Base-by-base conservation (phyloP, 2,888 invertebrate species). In the Caenorhabditis sinica region DNA sequence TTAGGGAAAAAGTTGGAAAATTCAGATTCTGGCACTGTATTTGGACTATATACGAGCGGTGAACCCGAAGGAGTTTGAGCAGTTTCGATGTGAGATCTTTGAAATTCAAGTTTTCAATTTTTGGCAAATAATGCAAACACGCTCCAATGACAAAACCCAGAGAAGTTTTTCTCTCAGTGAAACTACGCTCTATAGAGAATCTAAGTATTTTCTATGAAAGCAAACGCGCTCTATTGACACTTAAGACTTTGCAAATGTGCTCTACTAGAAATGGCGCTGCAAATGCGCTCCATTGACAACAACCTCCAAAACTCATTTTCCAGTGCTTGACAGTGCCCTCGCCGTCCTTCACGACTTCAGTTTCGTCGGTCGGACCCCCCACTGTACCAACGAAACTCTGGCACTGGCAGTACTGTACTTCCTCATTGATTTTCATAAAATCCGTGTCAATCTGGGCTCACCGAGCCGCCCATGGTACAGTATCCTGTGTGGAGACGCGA, bases 321-420 rank as follows among this genome's bases (percentile, higher is more conserved):
- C 66, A 82, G 75, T 83, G 25, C 71, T 83, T n/a, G 83, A 83
- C 61, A 58, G 73, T 8, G 77, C 71, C 9, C 58, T 77, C n/a
- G 83, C 83, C 30, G 61, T 83, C 15, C 73, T 83, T n/a, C 83
- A 77, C 63, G 83, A 83, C 43, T 65, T 83, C 51, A 51, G 58
- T 17, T 51, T 43, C 9, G 30, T 60, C 25, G 40, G 61, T 45
- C 45, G 45, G 11, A 17, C 61, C 4, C 28, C n/a, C 2, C 56
- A 66, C 9, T 2, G 68, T 0, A n/a, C 83, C 49, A 83, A 73
- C 49, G 77, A 73, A 23, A 36, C 43, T 2, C 36, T 73, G 2
- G 83, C 83, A 4, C 43, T 83, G 23, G 68, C 77, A 13, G 77
- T 83, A 23, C 51, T 83, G 17, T 83, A 83, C 43, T 77, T 83